These are phyloP conservation scores for Hypsopygia costalis DNA, from an alignment of 2,888 invertebrate species.

Conservation along the genomic window DNA sequence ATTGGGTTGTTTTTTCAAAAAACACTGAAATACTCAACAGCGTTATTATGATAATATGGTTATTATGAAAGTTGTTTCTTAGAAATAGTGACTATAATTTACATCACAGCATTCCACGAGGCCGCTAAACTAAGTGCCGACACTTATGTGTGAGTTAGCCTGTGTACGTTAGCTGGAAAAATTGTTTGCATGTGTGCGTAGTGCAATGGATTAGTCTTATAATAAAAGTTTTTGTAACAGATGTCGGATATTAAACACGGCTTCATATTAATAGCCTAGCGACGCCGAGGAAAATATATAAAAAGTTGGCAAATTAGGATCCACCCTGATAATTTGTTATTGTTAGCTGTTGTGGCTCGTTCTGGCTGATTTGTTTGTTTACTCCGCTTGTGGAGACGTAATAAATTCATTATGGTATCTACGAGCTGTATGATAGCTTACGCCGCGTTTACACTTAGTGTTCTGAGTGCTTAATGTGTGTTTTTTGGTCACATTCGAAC, in stretches of 20 bases:
- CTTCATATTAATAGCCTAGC: constrained; percentile 71
- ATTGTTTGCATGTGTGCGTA: constrained; percentile 37
- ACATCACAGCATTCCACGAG: constrained; percentile 43
- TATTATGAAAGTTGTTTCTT: too few relatives aligned
- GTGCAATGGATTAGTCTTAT: constrained; percentile 80
- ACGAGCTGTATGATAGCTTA: background rate
- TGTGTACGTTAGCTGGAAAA: constrained; percentile 34
- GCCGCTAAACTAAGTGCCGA: constrained; percentile 66
- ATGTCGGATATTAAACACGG: constrained; percentile 80
- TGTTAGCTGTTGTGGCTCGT: constrained; percentile 41
- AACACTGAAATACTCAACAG: too few relatives aligned
- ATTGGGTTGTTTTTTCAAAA: too few relatives aligned
- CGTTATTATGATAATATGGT: too few relatives aligned
- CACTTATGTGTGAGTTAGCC: constrained; percentile 52
- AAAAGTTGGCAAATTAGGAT: constrained; percentile 73
- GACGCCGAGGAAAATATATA: constrained; percentile 71
- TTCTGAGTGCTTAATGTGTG: too few relatives aligned
- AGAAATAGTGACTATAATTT: constrained; percentile 35
- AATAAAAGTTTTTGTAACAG: constrained; percentile 81
- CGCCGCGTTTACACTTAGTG: too few relatives aligned
- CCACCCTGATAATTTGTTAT: constrained; percentile 54
- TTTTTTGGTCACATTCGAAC: too few relatives aligned
- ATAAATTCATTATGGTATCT: constrained; percentile 14
- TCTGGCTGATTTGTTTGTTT: constrained; percentile 53
- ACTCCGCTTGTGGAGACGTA: constrained; percentile 34